Evolutionary conservation across 1,140 invertebrate species (phyloP), one percentile per base, ranked within the genome.

Genomic region (Dryas iulia): DNA sequence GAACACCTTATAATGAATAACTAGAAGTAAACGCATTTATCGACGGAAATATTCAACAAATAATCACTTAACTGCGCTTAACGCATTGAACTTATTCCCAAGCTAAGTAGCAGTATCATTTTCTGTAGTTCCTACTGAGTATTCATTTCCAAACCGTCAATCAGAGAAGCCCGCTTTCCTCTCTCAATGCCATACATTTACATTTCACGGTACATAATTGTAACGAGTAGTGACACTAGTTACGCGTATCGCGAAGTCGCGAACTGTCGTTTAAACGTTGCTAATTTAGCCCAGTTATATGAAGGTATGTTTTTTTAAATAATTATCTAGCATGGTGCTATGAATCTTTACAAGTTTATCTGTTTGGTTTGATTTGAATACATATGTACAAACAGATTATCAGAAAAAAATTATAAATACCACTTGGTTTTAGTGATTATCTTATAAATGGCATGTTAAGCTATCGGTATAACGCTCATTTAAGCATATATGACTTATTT

Each of bases 231-330:
- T 67, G 65, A 60, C 65, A 67, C 58, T 67, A 54, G 65, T 67
- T 60, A 33, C 39, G 30, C 21, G 18, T 12, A 6, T 21, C 35
- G 47, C 39, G 10, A 33, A 59, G 54, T 69, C 57, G 59, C 35
- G 67, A 69, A 52, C 57, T 70, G 68, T 70, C 68, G 54, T 47
- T 65, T 57, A 30, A 60, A 69, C 54, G 35, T 35, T 26, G 52
- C 39, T 35, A 35, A 47, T 47, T 47, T 47, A 39, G n/a, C 0
- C 2, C n/a, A 18, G 35, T 39, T 10, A 8, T 47, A 8, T 7
- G 8, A 0, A 21, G 6, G 8, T 35, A n/a, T 10, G 1, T 47
- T 21, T 21, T 47, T 47, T 18, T 2, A 10, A 7, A 2, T 47
- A 8, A 21, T 47, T 10, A 35, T 35, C 11, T 14, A n/a, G n/a